Evolutionary conservation across 2,797 vertebrate genomes (phyloP), one percentile per base, ranked within the genome.

Genomic region (Discoglossus pictus): DNA sequence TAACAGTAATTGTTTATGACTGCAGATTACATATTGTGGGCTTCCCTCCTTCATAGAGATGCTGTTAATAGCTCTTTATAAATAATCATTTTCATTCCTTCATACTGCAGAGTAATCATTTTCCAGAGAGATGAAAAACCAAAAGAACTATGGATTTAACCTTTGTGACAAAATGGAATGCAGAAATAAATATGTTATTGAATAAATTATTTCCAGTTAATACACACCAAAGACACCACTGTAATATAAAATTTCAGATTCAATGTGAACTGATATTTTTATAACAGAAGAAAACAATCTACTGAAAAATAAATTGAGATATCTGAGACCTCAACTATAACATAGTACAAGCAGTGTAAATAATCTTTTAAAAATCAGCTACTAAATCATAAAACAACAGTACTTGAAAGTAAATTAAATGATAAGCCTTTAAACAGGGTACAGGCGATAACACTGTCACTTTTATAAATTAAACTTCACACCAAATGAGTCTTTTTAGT

Each of bases 321-420:
- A 7, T 7, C 34, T 35, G 2, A 39, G 25, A 44, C 44, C 16
- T 18, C 15, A 4, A 23, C 15, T 24, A 51, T 40, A 53, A 53
- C 17, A 35, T 46, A 62, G 34, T 34, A 62, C 6, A 62, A 51
- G 20, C 11, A 12, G 11, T 38, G 52, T 23, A 54, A 54, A 18
- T 6, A 63, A 51, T 51, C 61, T 63, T 63, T 21, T 1, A 11
- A 11, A 31, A 51, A 52, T 40, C 21, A 3, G 34, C 42, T 40
- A 36, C 51, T 63, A 46, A 63, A 63, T 63, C 61, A 63, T 40
- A 40, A 27, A 40, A 20, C 46, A 51, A 42, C 51, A 40, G 46
- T 63, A 63, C n/a, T n/a, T n/a, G n/a, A n/a, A n/a, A n/a, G n/a
- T n/a, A n/a, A n/a, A n/a, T 63, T 63, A 52, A 51, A 51, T 25